Conservation (phyloP, 2,888 invertebrate species). For the Physocephala rufipes region DNA sequence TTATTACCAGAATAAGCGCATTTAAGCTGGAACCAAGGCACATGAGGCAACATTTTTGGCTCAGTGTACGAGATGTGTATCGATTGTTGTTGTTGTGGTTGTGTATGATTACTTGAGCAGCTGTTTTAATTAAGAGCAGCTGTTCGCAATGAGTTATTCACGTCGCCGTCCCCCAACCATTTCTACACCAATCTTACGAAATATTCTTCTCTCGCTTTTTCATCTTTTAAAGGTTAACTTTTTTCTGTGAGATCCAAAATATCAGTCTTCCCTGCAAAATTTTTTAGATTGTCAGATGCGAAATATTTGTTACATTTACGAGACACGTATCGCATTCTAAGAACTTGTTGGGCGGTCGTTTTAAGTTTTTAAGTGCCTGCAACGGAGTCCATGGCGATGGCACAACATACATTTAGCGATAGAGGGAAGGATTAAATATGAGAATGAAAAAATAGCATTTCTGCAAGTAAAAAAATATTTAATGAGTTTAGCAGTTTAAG, state of each 20-base stretch:
- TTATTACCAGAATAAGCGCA: too few species aligned
- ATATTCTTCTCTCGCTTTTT: too few species aligned
- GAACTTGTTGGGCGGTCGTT: conserved; percentile 10
- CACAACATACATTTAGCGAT: too few species aligned
- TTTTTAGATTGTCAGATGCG: not conserved
- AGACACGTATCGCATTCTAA: not conserved
- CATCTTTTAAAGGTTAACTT: not conserved
- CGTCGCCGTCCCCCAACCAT: not conserved
- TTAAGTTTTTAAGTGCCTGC: too few species aligned
- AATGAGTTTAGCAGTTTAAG: not conserved
- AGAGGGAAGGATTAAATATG: not conserved
- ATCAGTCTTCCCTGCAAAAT: not conserved
- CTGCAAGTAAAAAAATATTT: too few species aligned
- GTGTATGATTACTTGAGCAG: conserved; percentile 29
- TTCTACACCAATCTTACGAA: too few species aligned
- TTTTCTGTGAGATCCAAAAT: too few species aligned
- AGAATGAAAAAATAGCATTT: not conserved
- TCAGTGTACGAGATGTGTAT: too few species aligned
- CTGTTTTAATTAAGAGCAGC: conserved; percentile 28
- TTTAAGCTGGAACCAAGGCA: too few species aligned
- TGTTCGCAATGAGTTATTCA: conserved; percentile 16
- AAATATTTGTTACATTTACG: not conserved
- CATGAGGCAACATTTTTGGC: too few species aligned
- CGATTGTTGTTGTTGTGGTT: not conserved
- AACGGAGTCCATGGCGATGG: too few species aligned